Percentiles rank a stretch among this genome's conserved stretches.
Conservation (phyloP, 2,113 vertebrate genomes). For the Psittacula cyanocephala region DNA sequence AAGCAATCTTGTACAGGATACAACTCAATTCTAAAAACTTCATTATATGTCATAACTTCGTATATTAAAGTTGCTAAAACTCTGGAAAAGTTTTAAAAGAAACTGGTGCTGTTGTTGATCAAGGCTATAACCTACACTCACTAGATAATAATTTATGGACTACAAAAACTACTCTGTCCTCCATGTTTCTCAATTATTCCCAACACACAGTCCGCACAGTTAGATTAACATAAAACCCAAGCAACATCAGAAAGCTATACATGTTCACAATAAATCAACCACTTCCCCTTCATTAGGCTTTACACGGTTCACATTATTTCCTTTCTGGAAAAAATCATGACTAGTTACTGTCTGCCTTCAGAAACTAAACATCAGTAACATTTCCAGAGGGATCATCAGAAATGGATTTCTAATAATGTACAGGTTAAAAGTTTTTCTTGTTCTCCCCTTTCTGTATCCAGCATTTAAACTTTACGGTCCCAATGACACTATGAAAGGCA, state of each 20-base stretch:
- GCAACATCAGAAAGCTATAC: not conserved
- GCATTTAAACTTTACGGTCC: conserved; percentile 3
- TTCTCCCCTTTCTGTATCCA: conserved; percentile 23
- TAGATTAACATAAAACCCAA: not conserved
- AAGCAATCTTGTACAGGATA: not conserved
- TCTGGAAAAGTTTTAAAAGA: not conserved
- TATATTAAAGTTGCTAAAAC: not conserved
- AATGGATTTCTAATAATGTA: not conserved
- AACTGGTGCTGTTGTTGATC: not conserved
- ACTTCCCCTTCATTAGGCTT: not conserved
- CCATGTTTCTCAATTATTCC: not conserved
- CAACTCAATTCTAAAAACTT: not conserved
- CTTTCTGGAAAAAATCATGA: conserved; percentile 19
- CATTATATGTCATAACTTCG: not conserved
- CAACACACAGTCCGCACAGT: not conserved
- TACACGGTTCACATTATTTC: not conserved
- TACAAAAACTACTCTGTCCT: not conserved
- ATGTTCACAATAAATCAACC: not conserved
- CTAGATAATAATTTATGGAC: not conserved
- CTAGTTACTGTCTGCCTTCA: conserved; percentile 9
- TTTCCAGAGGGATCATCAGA: conserved; percentile 35
- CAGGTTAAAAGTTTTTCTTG: conserved; percentile 33
- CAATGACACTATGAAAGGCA: not conserved
- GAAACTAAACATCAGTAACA: not conserved
- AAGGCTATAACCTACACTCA: not conserved